Base-by-base conservation (phyloP, 2,888 invertebrate genomes). In the Cataglyphis livida region DNA sequence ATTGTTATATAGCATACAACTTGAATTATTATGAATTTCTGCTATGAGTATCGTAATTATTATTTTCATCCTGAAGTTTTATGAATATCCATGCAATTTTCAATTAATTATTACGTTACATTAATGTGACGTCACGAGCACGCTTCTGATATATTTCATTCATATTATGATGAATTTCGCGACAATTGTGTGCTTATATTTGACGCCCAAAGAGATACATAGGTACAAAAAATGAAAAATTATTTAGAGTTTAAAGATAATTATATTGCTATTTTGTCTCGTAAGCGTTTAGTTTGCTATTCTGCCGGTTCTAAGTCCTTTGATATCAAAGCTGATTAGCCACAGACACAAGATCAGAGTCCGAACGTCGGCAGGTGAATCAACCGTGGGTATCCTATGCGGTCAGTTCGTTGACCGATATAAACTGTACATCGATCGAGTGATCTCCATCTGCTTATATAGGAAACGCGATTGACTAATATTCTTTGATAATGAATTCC, bases 341-440 rank as follows among this genome's bases (percentile, higher is more conserved):
- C 84, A 70, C 82, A 84, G 88, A 85, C 84, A 83, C 87, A 88
- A 89, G 90, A 91, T 90, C 90, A 89, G 86, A 90, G 84, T 85
- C 76, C 73, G 82, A 79, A 85, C 81, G 61, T 85, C 70, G 79
- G 82, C 71, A 79, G 51, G 85, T 84, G 83, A 84, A 87, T 90
- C 85, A 89, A 89, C 88, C 83, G 82, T 84, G 84, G 68, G 85
- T 85, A 74, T 82, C 79, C 81, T 48, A 64, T 88, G 90, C 84
- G 90, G 90, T 90, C 86, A 88, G 83, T 89, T 90, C 90, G 90
- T 90, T 90, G 89, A 85, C 85, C 64, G 82, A 83, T 84, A 86
- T 81, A 74, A 87, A 86, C 85, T 82, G 38, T 71, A 82, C 78
- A 57, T 75, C 68, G 79, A 59, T 82, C 78, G 82, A 76, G 44